Evolutionary conservation across 2,888 invertebrate genomes (phyloP).

Genomic region (Ichneumoninae sp.): DNA sequence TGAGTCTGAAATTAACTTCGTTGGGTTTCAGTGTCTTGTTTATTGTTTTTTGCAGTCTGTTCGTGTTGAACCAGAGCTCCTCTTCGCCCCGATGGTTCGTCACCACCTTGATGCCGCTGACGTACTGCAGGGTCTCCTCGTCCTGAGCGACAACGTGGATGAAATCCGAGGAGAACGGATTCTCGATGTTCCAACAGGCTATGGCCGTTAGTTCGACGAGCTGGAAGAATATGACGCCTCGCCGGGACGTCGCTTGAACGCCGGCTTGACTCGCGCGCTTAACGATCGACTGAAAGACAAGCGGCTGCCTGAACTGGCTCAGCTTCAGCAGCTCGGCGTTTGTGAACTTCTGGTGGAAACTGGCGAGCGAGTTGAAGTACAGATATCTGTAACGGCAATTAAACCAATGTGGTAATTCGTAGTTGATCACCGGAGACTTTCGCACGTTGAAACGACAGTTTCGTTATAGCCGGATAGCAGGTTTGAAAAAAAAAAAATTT

Average conservation of each 20-base stretch:
- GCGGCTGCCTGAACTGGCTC: slow-evolving; percentile 76
- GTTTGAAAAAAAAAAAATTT: not conserved
- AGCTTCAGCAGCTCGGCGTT: slow-evolving; percentile 76
- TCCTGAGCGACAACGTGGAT: slow-evolving; percentile 80
- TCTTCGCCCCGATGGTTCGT: slow-evolving; percentile 77
- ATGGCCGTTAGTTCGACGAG: slow-evolving; percentile 82
- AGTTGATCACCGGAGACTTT: not conserved
- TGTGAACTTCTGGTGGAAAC: slow-evolving; percentile 80
- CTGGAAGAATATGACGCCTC: slow-evolving; percentile 83
- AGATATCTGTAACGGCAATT: slow-evolving; percentile 79
- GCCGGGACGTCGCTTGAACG: slow-evolving; percentile 81
- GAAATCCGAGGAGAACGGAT: slow-evolving; percentile 80
- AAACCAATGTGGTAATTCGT: not conserved
- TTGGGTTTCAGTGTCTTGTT: slow-evolving; percentile 77
- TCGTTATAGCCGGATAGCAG: not conserved
- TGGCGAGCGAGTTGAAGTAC: slow-evolving; percentile 83
- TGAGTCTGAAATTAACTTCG: slow-evolving; percentile 81
- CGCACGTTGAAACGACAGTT: not conserved
- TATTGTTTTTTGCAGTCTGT: slow-evolving; percentile 82
- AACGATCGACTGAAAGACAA: slow-evolving; percentile 78
- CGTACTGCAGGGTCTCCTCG: slow-evolving; percentile 79
- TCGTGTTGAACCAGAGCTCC: slow-evolving; percentile 83
- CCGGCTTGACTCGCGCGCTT: slow-evolving; percentile 82
- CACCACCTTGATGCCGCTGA: slow-evolving; percentile 82
- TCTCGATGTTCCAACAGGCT: slow-evolving; percentile 83